These are phyloP conservation scores for Adelges cooleyi DNA, from an alignment of 1,140 invertebrate genomes.

Conservation along the genomic window DNA sequence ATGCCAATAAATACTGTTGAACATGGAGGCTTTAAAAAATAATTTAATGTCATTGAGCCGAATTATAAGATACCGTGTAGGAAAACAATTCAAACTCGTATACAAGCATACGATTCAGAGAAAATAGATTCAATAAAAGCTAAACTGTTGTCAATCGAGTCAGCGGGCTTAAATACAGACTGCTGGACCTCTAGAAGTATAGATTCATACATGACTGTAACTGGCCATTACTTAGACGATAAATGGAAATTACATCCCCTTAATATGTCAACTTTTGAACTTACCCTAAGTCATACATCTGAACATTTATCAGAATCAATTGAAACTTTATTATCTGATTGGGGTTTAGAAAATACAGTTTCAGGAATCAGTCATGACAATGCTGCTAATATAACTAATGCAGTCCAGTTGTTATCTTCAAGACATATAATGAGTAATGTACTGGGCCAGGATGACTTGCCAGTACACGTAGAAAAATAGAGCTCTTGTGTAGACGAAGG, in stretches of 20 bases:
- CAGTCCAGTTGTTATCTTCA: background rate
- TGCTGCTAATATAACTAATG: background rate
- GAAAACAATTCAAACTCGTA: background rate
- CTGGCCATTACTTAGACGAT: background rate
- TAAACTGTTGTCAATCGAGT: background rate
- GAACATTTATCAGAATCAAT: background rate
- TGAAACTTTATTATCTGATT: background rate
- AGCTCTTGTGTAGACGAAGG: too few species aligned
- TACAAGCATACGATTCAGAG: background rate
- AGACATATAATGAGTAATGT: background rate
- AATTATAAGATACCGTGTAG: background rate
- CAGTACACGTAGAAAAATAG: too few species aligned
- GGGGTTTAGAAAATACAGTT: background rate
- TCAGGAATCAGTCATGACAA: background rate
- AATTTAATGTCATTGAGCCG: background rate
- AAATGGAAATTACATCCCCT: background rate
- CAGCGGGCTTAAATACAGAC: background rate
- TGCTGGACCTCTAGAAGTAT: background rate
- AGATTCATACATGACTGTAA: background rate
- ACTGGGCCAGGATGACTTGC: too few species aligned
- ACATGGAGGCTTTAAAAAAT: slow-evolving; percentile 8
- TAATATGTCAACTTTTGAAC: background rate
- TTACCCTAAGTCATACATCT: background rate
- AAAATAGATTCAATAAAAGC: background rate
- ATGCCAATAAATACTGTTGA: background rate